Conservation (phyloP, 2,888 invertebrate species). For the Mantis religiosa region DNA sequence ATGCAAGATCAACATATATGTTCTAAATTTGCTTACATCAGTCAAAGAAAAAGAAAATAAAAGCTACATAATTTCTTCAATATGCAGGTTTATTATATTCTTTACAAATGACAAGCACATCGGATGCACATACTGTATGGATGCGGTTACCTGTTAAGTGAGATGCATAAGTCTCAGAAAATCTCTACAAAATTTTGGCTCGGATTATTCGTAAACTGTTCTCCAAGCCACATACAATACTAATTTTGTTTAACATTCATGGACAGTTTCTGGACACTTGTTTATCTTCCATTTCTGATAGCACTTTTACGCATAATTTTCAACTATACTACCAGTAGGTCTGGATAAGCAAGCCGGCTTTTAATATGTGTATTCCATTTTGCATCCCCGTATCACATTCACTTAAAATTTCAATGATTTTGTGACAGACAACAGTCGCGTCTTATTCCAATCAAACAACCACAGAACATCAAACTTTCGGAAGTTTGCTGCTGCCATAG, state of each 20-base stretch:
- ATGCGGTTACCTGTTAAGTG: not conserved
- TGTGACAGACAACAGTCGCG: not conserved
- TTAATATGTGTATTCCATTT: not conserved
- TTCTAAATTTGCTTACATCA: no score
- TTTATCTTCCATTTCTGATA: not conserved
- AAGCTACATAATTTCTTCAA: no score
- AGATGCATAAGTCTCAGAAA: not conserved
- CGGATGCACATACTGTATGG: no score
- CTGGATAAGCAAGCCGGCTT: not conserved
- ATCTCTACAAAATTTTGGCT: not conserved
- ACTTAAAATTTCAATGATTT: not conserved
- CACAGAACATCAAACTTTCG: no score
- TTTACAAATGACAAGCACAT: no score
- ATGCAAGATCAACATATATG: no score
- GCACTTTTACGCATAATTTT: not conserved
- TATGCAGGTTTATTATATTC: no score
- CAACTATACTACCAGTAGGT: not conserved
- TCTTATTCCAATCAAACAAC: not conserved
- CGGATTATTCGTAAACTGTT: not conserved
- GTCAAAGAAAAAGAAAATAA: no score
- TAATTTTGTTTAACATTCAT: not conserved
- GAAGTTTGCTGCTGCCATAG: no score
- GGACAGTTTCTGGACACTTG: not conserved
- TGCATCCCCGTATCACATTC: not conserved
- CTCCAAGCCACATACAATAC: not conserved